Percentiles rank a stretch among this genome's conserved stretches.
These are phyloP conservation scores for Mungos mungo DNA, from an alignment of 2,113 vertebrate species.

Conservation along the genomic window DNA sequence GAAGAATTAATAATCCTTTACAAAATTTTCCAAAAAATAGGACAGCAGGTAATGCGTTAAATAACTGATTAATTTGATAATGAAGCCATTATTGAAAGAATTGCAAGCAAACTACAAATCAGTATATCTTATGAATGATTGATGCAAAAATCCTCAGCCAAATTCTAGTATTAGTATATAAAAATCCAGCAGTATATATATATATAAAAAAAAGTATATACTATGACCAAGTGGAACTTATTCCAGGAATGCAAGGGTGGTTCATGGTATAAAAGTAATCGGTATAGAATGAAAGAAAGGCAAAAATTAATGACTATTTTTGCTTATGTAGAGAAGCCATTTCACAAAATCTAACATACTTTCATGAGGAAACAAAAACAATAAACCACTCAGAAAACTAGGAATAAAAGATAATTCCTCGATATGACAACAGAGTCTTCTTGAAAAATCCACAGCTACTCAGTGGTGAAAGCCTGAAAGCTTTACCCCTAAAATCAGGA, in stretches of 20 bases:
- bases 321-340: neutral
- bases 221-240: neutral
- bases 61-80: neutral
- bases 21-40: neutral
- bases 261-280: neutral
- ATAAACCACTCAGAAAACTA: neutral
- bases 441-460: neutral
- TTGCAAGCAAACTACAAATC: neutral
- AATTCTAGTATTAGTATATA: neutral
- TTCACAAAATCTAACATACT: neutral
- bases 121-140: neutral
- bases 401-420: neutral
- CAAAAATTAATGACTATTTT: neutral
- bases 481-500: neutral
- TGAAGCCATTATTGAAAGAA: neutral
- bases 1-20: neutral
- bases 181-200: neutral
- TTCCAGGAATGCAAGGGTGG: neutral
- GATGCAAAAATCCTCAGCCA: neutral
- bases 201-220: neutral
- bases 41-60: neutral
- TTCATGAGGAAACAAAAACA: neutral
- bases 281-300: neutral
- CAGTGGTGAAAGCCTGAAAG: neutral
- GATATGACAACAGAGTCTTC: neutral